A percentile compares a stretch with the other conserved stretches of the same genome.
phyloP scores from a whole-genome alignment of 1,140 invertebrate genomes.

The Aleiodes sp. region DNA sequence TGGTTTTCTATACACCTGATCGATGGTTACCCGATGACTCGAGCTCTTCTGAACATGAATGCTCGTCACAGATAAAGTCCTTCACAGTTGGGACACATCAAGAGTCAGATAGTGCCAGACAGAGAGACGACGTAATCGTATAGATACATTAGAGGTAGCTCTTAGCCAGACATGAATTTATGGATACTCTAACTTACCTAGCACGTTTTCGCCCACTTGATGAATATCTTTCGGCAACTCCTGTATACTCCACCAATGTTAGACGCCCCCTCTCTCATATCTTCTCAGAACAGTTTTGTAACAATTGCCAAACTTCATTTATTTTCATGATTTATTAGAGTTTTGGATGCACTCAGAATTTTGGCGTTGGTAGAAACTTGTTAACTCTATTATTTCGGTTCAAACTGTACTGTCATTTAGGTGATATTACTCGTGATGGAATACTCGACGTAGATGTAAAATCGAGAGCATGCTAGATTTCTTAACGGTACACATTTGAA shows the following conservation, averaged over 20 bases:
- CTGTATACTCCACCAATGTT: not conserved
- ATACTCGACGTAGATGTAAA: too few relatives aligned
- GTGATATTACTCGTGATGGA: too few relatives aligned
- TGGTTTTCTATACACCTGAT: not conserved
- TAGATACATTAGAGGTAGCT: not conserved
- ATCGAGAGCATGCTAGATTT: too few relatives aligned
- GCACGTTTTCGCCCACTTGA: constrained; percentile 10
- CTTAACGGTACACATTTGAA: too few relatives aligned
- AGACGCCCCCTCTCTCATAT: not conserved
- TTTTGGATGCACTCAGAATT: not conserved
- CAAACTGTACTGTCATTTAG: too few relatives aligned
- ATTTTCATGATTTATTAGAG: not conserved
- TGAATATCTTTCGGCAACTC: constrained; percentile 2
- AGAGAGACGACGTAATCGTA: constrained; percentile 12
- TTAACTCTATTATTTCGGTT: not conserved
- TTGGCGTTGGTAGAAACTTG: not conserved
- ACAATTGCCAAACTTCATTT: constrained; percentile 18
- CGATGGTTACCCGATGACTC: constrained; percentile 22
- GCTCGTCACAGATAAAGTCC: constrained; percentile 12
- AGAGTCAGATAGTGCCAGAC: constrained; percentile 19
- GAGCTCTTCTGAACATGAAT: not conserved
- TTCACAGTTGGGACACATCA: constrained; percentile 14
- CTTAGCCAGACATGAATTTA: constrained; percentile 14
- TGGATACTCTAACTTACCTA: not conserved
- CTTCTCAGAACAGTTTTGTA: not conserved